Evolutionary conservation across 2,797 vertebrate species (phyloP), one percentile per base, ranked within the genome.

Genomic region (Mionectes olivaceus): DNA sequence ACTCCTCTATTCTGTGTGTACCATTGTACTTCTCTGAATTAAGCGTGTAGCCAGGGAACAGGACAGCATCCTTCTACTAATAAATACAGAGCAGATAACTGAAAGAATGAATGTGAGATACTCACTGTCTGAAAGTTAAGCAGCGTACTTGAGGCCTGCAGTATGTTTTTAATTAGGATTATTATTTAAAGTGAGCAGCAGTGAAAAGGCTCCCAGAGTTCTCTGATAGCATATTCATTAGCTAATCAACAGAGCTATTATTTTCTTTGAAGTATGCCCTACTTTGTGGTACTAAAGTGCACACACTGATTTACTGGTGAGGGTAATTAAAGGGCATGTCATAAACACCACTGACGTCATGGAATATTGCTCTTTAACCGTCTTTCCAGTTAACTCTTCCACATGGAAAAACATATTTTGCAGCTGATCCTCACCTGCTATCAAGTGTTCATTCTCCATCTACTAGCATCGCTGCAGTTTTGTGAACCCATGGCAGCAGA

Each of bases 311-410:
- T 94, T 94, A 91, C 74, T 89, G 87, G 78, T 84, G 83, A 77
- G 80, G 80, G 84, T 91, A 94, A 94, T 91, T 89, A 91, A 86
- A 95, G 73, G 49, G 47, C 83, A 73, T 92, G 71, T 94, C 89
- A 95, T 94, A 95, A 96, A 94, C 79, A 92, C 57, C 71, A 55
- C 92, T 87, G 90, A 93, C 64, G 39, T 95, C 52, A 97, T 33
- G 74, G 92, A 96, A 94, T 95, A 56, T 71, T 94, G 74, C 47
- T 94, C 80, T 95, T 92, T 90, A 93, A 87, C 86, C 2, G 1
- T 49, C 83, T 94, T 94, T 92, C 67, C 69, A 95, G 93, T 87
- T 90, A 87, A 87, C 69, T 67, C 79, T 93, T 93, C 77, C 83
- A 60, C 39, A 47, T 55, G 88, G 84, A 95, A 96, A 90, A 64